Base-by-base conservation (phyloP, 2,113 vertebrate species). In the Vulpes vulpes region DNA sequence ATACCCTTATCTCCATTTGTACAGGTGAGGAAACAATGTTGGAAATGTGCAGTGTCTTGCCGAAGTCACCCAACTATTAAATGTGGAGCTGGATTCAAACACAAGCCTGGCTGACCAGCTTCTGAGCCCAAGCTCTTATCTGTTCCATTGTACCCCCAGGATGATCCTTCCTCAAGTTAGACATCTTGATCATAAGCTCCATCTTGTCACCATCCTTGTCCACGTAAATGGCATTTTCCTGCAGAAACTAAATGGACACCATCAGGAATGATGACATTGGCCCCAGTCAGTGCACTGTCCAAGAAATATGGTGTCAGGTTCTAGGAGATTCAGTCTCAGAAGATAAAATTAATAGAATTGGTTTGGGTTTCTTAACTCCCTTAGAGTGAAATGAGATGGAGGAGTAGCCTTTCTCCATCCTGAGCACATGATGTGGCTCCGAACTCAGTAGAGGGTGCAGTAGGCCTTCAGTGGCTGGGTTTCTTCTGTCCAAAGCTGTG, bases 341-440 rank as follows among this genome's bases (percentile, higher is more conserved):
- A 95, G 67, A 81, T 53, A 64, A 64, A 30, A 74, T n/a, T 19
- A n/a, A 51, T 79, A 27, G 51, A 35, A 8, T 85, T 73, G 53
- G 89, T 23, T 81, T n/a, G 30, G 20, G n/a, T 55, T 38, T 91
- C 76, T 51, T 67, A 57, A 82, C 11, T 62, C 30, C 27, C 55
- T 5, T 67, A 11, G 51, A 57, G 14, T 55, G 64, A 20, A 76
- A n/a, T 35, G 16, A 32, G 91, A 30, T 64, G 79, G 22, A 74
- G 32, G 27, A 32, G 22, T 49, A 85, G 43, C 59, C 73, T 94
- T 90, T 84, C 94, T 95, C 90, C 32, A 93, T 88, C 53, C 17
- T 32, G 57, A 90, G 53, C n/a, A 59, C 38, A 59, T 78, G 32
- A 23, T 89, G 17, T 57, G 35, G 30, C 73, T 95, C 71, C 93